These are phyloP conservation scores for Pissodes strobi DNA, from an alignment of 1,140 invertebrate genomes.

Conservation along the genomic window DNA sequence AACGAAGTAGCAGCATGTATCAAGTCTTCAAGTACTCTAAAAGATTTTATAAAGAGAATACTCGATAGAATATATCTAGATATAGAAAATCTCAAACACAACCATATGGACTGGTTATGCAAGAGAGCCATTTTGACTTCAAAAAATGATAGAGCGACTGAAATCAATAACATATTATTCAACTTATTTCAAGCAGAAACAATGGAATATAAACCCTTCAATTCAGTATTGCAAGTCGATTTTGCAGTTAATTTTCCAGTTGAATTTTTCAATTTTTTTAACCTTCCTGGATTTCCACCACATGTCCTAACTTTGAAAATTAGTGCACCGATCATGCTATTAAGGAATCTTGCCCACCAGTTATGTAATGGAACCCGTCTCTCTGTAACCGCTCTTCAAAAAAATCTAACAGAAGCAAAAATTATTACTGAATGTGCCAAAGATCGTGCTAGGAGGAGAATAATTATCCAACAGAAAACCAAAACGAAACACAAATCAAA, in stretches of 20 bases:
- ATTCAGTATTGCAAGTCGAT: conserved; percentile 22
- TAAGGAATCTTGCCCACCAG: conserved; percentile 56
- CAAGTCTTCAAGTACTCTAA: conserved; percentile 55
- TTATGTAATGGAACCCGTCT: conserved; percentile 55
- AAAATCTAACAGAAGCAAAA: conserved; percentile 41
- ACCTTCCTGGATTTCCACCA: conserved; percentile 48
- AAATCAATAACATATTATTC: conserved; percentile 16
- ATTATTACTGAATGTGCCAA: conserved; percentile 40
- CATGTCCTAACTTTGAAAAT: conserved; percentile 50
- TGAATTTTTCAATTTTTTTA: conserved; percentile 47
- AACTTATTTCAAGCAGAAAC: too few relatives aligned
- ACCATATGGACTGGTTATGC: conserved; percentile 47
- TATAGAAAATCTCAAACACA: conserved; percentile 56
- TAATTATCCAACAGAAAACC: too few relatives aligned
- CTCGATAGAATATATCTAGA: too few relatives aligned
- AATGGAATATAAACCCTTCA: background rate
- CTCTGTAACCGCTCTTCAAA: conserved; percentile 42
- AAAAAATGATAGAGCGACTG: conserved; percentile 46
- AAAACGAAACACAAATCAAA: too few relatives aligned
- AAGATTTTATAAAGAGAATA: conserved; percentile 52
- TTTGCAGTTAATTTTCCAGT: conserved; percentile 45
- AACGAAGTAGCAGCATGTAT: conserved; percentile 57
- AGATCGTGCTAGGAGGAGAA: too few relatives aligned
- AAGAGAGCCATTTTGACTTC: conserved; percentile 49
- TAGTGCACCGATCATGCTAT: conserved; percentile 54